A percentile compares a stretch with the other conserved stretches of the same genome.
Evolutionary conservation across 2,888 invertebrate species (phyloP).

Genomic region (Thera obeliscata): DNA sequence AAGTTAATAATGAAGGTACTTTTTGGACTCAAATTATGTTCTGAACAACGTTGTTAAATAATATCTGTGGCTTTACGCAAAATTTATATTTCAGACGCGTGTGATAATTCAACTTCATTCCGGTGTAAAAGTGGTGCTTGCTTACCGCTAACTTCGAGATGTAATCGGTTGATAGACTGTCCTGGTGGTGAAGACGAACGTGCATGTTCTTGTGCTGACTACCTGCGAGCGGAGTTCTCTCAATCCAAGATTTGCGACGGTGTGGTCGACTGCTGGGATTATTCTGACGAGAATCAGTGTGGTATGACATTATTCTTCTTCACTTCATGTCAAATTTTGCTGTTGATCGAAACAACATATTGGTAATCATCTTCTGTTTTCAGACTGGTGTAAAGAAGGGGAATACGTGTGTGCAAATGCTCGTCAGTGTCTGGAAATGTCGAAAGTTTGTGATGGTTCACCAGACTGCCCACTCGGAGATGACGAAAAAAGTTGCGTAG

Average conservation of each 20-base stretch:
- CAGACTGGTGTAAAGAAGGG: slow-evolving; percentile 89
- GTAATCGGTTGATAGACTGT: slow-evolving; percentile 89
- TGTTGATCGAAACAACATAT: no score
- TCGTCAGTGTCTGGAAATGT: slow-evolving; percentile 86
- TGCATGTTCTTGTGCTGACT: slow-evolving; percentile 90
- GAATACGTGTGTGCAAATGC: slow-evolving; percentile 91
- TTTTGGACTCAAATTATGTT: background rate
- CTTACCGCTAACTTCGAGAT: slow-evolving; percentile 86
- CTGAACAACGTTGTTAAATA: background rate
- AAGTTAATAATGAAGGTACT: slow-evolving; percentile 58
- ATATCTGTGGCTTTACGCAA: background rate
- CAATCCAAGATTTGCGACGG: slow-evolving; percentile 92
- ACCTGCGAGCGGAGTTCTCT: slow-evolving; percentile 87
- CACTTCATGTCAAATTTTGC: background rate
- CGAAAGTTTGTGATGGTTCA: slow-evolving; percentile 88
- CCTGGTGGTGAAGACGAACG: slow-evolving; percentile 88
- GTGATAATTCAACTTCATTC: slow-evolving; percentile 80
- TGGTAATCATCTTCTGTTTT: slow-evolving; percentile 36
- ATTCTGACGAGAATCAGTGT: slow-evolving; percentile 90
- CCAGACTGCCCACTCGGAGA: slow-evolving; percentile 90
- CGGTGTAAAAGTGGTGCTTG: slow-evolving; percentile 87
- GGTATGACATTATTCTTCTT: slow-evolving; percentile 72
- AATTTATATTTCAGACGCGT: slow-evolving; percentile 60
- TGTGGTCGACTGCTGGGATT: slow-evolving; percentile 91
- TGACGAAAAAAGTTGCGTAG: slow-evolving; percentile 90